Conservation (phyloP, 2,797 vertebrate genomes). For the Squalus acanthias region DNA sequence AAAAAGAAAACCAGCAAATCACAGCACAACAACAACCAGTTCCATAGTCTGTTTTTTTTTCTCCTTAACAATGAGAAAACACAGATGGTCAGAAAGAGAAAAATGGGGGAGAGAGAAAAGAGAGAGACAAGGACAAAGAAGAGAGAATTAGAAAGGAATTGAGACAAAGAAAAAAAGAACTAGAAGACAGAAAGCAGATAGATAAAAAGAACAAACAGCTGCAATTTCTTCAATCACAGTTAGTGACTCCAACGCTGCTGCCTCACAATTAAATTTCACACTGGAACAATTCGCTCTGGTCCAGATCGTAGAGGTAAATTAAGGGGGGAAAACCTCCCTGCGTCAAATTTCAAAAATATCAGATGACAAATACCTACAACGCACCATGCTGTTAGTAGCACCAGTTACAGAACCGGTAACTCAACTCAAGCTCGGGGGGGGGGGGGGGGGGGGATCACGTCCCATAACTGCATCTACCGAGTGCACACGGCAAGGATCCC, state of each 20-base stretch:
- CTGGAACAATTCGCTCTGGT: neutral
- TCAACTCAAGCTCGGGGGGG: too few species aligned
- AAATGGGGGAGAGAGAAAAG: neutral
- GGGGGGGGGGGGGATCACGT: neutral
- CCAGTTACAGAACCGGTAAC: neutral
- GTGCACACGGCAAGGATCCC: neutral
- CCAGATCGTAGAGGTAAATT: neutral
- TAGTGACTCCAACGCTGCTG: neutral
- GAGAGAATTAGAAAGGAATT: neutral
- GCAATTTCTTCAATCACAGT: neutral
- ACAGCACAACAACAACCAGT: neutral
- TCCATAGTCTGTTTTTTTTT: neutral
- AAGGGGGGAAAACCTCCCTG: neutral
- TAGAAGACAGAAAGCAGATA: neutral
- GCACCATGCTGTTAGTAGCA: too few species aligned
- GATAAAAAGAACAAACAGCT: neutral
- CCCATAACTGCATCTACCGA: neutral
- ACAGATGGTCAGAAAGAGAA: neutral
- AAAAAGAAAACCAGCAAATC: neutral
- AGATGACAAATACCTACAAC: neutral
- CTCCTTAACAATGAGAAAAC: neutral
- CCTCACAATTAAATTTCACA: neutral
- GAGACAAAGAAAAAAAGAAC: neutral
- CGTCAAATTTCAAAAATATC: neutral
- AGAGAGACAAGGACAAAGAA: neutral